phyloP scores from a whole-genome alignment of 2,797 vertebrate genomes.

The Buceros bicornis region DNA sequence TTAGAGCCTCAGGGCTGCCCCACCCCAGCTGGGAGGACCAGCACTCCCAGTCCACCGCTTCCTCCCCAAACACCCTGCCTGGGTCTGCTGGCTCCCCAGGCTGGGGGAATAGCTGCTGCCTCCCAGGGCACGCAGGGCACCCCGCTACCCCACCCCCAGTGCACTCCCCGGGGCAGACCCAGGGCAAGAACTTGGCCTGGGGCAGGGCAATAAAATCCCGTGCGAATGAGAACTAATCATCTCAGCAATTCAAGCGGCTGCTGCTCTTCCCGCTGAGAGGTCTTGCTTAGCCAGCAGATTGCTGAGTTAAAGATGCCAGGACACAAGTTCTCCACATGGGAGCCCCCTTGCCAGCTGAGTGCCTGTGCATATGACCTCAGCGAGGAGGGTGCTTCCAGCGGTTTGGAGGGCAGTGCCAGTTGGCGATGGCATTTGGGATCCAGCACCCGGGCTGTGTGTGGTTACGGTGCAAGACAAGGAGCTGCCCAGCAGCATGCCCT shows the following conservation, averaged over 20 bases:
- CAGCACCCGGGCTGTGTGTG: accelerated
- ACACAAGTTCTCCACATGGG: not conserved
- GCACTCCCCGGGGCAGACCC: accelerated
- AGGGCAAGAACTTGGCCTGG: not conserved
- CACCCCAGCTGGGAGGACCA: not conserved
- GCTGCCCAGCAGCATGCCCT: not conserved
- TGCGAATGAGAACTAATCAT: not conserved
- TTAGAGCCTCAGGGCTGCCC: not conserved
- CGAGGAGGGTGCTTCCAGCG: not conserved
- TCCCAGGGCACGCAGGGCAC: not conserved
- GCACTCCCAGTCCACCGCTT: not conserved
- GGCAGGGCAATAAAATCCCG: not conserved
- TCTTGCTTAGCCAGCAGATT: not conserved
- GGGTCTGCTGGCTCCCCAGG: accelerated
- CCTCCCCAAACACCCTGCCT: not conserved
- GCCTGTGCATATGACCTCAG: not conserved
- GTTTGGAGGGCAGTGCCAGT: not conserved
- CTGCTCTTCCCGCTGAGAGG: not conserved
- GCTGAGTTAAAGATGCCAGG: not conserved
- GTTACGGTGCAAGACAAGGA: accelerated
- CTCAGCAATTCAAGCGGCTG: not conserved
- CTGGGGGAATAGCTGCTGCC: not conserved
- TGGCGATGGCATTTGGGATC: not conserved
- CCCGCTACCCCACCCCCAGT: accelerated
- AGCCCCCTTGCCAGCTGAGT: not conserved